Evolutionary conservation across 2,797 vertebrate genomes (phyloP).

Genomic region (Fundulus diaphanus): DNA sequence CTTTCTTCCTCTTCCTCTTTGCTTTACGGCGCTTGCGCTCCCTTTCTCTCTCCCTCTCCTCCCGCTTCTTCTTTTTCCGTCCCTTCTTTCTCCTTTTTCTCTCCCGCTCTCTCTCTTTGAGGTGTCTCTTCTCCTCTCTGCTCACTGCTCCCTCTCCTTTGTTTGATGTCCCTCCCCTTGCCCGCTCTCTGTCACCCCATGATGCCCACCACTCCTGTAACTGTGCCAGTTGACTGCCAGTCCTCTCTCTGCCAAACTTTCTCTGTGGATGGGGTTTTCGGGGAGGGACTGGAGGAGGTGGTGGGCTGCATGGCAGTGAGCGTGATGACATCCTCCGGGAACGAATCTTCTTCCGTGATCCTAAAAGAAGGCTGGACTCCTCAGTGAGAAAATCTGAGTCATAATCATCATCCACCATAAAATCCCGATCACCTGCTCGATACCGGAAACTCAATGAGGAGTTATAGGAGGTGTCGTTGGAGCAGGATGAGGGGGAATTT

Average conservation of each 20-base stretch:
- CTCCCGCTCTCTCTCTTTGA: constrained; percentile 76
- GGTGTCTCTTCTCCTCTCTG: constrained; percentile 69
- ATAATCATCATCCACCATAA: constrained; percentile 72
- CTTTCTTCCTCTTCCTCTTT: constrained; percentile 83
- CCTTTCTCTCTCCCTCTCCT: constrained; percentile 79
- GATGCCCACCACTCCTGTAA: constrained; percentile 86
- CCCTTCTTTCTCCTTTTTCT: constrained; percentile 77
- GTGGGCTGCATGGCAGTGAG: constrained; percentile 81
- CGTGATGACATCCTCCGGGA: constrained; percentile 81
- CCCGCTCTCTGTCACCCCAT: constrained; percentile 80
- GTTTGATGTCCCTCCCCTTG: constrained; percentile 42
- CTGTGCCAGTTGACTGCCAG: constrained; percentile 80
- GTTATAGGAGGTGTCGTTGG: constrained; percentile 78
- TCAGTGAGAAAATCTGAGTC: constrained; percentile 84
- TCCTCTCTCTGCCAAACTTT: constrained; percentile 81
- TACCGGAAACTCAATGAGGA: constrained; percentile 82
- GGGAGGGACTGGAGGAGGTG: constrained; percentile 82
- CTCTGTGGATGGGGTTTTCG: constrained; percentile 82
- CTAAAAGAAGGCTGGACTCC: constrained; percentile 84
- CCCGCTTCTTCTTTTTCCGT: constrained; percentile 81
- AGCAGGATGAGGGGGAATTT: constrained; percentile 79
- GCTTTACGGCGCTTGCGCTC: constrained; percentile 81
- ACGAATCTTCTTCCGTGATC: constrained; percentile 72
- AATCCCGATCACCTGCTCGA: constrained; percentile 71
- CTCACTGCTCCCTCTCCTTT: constrained; percentile 49